phyloP scores from a whole-genome alignment of 2,113 vertebrate species.

The Ailurus styani region DNA sequence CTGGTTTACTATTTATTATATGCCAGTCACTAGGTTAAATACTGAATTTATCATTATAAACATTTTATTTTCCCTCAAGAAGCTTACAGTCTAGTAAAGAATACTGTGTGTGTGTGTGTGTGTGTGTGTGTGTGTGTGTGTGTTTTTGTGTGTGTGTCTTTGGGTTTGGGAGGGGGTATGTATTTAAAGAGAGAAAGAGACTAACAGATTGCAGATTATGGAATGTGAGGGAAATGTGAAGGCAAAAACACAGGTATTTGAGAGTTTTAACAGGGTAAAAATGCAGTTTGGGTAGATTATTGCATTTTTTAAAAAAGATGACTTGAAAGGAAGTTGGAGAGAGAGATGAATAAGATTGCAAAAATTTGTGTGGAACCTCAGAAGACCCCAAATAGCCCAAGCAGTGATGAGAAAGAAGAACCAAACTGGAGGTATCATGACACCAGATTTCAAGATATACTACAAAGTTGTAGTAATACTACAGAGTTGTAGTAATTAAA shows the following conservation, averaged over 20 bases:
- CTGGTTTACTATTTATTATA: neutral
- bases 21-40: neutral
- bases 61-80: neutral
- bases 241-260: neutral
- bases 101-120: neutral
- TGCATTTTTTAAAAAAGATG: neutral
- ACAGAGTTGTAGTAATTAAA: neutral
- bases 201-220: neutral
- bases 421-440: neutral
- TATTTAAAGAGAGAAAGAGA: neutral
- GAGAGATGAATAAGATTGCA: neutral
- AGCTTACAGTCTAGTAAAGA: neutral
- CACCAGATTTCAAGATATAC: neutral
- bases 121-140: neutral
- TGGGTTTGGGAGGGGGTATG: neutral
- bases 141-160: neutral
- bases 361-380: neutral
- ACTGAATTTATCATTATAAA: neutral
- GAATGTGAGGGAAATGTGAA: fast-evolving
- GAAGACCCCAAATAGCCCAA: neutral
- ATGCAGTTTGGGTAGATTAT: neutral
- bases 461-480: neutral
- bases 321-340: neutral
- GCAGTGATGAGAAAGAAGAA: neutral
- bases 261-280: neutral